phyloP scores from a whole-genome alignment of 2,888 invertebrate species.

The Meta bourneti region DNA sequence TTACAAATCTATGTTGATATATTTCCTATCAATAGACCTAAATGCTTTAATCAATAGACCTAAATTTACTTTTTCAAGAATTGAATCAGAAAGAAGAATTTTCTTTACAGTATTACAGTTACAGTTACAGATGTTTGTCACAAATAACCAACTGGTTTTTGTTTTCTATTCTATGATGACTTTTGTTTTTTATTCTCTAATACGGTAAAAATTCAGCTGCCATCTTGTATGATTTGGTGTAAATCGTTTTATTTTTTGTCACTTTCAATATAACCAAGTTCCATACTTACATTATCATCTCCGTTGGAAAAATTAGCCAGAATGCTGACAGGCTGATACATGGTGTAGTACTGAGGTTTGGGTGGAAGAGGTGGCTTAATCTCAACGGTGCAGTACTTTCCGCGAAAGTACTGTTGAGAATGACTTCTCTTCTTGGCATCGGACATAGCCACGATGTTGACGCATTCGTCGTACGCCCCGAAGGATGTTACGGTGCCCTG shows the following conservation, averaged over 20 bases:
- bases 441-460: constrained; percentile 69
- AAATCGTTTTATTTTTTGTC: too few relatives aligned
- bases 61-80: too few relatives aligned
- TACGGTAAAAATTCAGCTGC: not conserved
- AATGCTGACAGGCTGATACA: constrained; percentile 73
- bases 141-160: too few relatives aligned
- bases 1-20: too few relatives aligned
- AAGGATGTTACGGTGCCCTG: constrained; percentile 74
- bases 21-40: too few relatives aligned
- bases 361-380: constrained; percentile 75
- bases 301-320: constrained; percentile 70
- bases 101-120: too few relatives aligned
- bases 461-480: constrained; percentile 76
- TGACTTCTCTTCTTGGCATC: constrained; percentile 57
- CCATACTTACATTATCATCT: constrained; percentile 68
- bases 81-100: too few relatives aligned
- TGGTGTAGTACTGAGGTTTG: constrained; percentile 74
- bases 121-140: too few relatives aligned
- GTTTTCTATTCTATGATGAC: too few relatives aligned
- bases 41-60: too few relatives aligned
- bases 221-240: not conserved
- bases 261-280: too few relatives aligned
- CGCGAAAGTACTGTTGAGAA: constrained; percentile 71
- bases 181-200: too few relatives aligned
- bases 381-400: constrained; percentile 77